A percentile compares a stretch with the other conserved stretches of the same genome.
phyloP scores from a whole-genome alignment of 2,113 vertebrate genomes.

The Cervus canadensis region DNA sequence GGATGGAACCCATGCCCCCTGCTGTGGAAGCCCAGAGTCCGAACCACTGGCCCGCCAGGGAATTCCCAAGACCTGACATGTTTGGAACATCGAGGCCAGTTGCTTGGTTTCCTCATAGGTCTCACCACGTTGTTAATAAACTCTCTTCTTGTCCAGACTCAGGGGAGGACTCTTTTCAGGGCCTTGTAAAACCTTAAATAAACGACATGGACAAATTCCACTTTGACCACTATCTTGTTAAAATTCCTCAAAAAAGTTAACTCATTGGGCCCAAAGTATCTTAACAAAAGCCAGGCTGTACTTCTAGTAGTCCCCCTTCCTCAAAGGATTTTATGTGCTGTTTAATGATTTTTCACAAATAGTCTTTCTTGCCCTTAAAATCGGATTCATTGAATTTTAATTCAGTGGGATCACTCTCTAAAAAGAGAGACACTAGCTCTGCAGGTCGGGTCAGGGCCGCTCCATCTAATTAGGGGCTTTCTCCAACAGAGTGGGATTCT shows the following conservation, averaged over 20 bases:
- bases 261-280: constrained; percentile 35
- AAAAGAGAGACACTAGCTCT: not conserved
- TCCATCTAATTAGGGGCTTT: not conserved
- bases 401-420: constrained; percentile 46
- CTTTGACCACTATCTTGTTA: constrained; percentile 75
- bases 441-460: not conserved
- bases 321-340: constrained; percentile 59
- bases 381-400: constrained; percentile 71
- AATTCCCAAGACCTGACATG: not conserved
- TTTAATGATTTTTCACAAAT: constrained; percentile 72
- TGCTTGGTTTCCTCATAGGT: not conserved
- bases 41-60: not conserved
- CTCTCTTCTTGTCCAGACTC: not conserved
- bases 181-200: constrained; percentile 74
- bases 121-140: not conserved
- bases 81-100: not conserved
- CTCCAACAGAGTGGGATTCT: not conserved
- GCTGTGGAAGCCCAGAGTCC: not conserved
- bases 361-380: constrained; percentile 65
- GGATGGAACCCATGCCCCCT: not conserved
- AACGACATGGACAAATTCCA: constrained; percentile 65
- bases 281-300: constrained; percentile 60
- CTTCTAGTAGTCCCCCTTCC: not conserved
- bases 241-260: constrained; percentile 72
- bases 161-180: constrained; percentile 39